phyloP scores from a whole-genome alignment of 2,797 vertebrate genomes.

The Siniperca undulata region DNA sequence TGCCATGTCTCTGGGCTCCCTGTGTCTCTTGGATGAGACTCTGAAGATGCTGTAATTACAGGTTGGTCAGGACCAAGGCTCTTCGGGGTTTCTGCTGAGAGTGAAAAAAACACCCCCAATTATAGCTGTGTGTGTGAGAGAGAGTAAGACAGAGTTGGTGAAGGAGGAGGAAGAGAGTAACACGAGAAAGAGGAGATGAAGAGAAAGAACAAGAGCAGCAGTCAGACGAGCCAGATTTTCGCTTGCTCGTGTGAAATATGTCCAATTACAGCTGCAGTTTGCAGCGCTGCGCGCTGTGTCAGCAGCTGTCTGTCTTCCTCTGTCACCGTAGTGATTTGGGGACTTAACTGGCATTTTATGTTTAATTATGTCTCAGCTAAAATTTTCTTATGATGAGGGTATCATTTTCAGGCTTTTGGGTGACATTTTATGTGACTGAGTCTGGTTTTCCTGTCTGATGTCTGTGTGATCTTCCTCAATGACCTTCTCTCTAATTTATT shows the following conservation, averaged over 20 bases:
- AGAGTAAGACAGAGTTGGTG: slow-evolving; percentile 50
- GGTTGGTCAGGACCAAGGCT: slow-evolving; percentile 81
- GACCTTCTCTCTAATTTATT: slow-evolving; percentile 77
- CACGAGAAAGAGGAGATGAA: slow-evolving; percentile 49
- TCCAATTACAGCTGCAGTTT: slow-evolving; percentile 84
- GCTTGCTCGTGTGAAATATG: slow-evolving; percentile 78
- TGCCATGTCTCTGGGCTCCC: slow-evolving; percentile 63
- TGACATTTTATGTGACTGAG: slow-evolving; percentile 68
- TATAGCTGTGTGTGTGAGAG: slow-evolving; percentile 73
- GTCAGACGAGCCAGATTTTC: slow-evolving; percentile 66
- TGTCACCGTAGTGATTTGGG: slow-evolving; percentile 78
- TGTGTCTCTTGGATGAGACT: slow-evolving; percentile 79
- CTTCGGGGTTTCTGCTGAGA: slow-evolving; percentile 81
- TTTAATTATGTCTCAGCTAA: slow-evolving; percentile 78
- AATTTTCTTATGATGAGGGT: slow-evolving; percentile 64
- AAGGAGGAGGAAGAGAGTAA: slow-evolving; percentile 51
- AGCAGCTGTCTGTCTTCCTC: slow-evolving; percentile 81
- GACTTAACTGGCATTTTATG: slow-evolving; percentile 78
- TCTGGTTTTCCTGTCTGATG: slow-evolving; percentile 69
- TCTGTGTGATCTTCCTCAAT: slow-evolving; percentile 65
- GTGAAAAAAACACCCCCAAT: slow-evolving; percentile 80
- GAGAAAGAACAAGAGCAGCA: slow-evolving; percentile 55
- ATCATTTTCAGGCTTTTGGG: slow-evolving; percentile 73
- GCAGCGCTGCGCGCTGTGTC: slow-evolving; percentile 77
- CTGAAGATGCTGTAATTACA: slow-evolving; percentile 88